Base-by-base conservation (phyloP, 2,113 vertebrate genomes). In the Anhinga rufa region DNA sequence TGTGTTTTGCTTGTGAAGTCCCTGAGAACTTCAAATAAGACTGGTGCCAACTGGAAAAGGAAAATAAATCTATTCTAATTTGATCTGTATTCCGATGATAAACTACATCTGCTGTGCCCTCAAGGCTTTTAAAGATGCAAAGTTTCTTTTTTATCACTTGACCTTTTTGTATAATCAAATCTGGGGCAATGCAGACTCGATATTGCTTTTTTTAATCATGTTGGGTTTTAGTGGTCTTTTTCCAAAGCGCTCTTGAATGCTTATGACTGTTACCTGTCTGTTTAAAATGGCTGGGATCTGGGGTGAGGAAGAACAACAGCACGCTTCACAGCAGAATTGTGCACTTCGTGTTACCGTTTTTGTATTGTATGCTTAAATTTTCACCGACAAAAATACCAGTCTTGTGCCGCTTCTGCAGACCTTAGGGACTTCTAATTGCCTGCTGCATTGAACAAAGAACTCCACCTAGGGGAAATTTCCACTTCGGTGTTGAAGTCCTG, bases 391-490 rank as follows among this genome's bases (percentile, higher is more conserved):
- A 95, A 86, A 71, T 54, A 81, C 2, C 89, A 69, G 62, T 36
- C 58, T 34, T 85, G 75, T 92, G 87, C 96, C 87, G n/a, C 88
- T 95, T 92, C 96, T 95, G 89, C 87, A 96, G 91, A 82, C 95
- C 97, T 75, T 77, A 5, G 95, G 93, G 96, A 95, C 82, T 91
- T 80, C 36, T 94, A 77, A 96, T 97, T 96, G 95, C 90, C 68
- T 97, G 92, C 95, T 72, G 92, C 92, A 88, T 82, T 26, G 48
- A 96, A 95, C 96, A 97, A 96, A 97, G 95, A 91, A 94, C 95
- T 97, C 95, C 91, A 92, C 94, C 93, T 96, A 92, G 92, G 96
- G 95, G 96, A 95, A 97, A 96, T 95, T 97, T 96, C 97, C 94
- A 95, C 82, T 86, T 91, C 34, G 5, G 12, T 57, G 19, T 57